Percentiles rank a stretch among this genome's conserved stretches.
These are phyloP conservation scores for Temnothorax nylanderi DNA, from an alignment of 1,140 invertebrate species.

Conservation along the genomic window DNA sequence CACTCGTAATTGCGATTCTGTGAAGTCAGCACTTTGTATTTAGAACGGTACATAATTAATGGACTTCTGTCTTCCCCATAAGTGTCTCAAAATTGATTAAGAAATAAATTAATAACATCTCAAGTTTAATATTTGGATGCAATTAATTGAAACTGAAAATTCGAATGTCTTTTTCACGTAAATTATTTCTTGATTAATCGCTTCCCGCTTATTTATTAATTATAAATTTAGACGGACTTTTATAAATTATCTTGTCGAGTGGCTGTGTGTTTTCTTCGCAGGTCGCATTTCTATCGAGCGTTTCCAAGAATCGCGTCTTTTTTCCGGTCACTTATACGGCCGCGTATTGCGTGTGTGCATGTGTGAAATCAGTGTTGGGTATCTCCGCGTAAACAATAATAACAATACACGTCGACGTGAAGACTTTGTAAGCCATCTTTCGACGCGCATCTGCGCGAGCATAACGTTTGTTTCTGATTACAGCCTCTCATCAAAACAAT, in stretches of 20 bases:
- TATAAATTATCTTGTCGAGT: neutral
- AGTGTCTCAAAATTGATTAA: neutral
- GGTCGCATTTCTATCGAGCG: neutral
- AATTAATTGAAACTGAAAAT: neutral
- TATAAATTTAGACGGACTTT: neutral
- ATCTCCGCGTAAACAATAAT: conserved; percentile 53
- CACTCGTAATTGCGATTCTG: conserved; percentile 5
- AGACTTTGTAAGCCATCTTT: conserved; percentile 25
- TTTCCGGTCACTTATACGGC: neutral
- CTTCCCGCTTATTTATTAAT: neutral
- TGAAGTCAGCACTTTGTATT: conserved; percentile 1
- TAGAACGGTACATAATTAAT: conserved; percentile 4
- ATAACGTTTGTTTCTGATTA: neutral
- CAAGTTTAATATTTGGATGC: neutral
- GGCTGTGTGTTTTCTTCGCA: neutral
- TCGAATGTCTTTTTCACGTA: neutral
- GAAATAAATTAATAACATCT: neutral
- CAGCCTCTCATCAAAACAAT: conserved; percentile 12
- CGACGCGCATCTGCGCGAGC: neutral
- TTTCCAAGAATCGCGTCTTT: neutral
- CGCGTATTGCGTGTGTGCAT: neutral
- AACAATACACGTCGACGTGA: neutral
- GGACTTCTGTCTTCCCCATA: neutral
- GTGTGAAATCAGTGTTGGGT: conserved; percentile 26
- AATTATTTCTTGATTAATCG: neutral